Evolutionary conservation across 2,888 invertebrate species (phyloP), one percentile per base, ranked within the genome.

Genomic region (Eristalis tenax): DNA sequence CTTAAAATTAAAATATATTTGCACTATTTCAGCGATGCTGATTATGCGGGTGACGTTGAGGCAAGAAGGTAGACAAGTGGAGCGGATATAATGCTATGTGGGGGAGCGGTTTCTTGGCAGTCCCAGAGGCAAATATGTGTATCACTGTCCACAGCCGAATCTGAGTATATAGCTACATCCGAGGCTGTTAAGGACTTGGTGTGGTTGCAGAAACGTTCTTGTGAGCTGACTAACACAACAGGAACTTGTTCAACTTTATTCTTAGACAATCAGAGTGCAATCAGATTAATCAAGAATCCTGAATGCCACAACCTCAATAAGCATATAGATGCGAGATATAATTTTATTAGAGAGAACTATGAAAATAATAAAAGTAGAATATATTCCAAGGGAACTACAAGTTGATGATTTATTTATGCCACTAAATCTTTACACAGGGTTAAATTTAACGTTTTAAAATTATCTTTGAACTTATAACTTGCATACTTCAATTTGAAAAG

Each of bases 331-430:
- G 68, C 63, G 8, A 38, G 69, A 35, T 80, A 74, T 40, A 71
- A 80, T 63, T 74, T 80, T 64, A 70, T 75, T 28, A 38, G 75
- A 18, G 69, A 70, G n/a, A n/a, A n/a, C n/a, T n/a, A n/a, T n/a
- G n/a, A n/a, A 57, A 75, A 75, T 61, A n/a, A 61, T 77, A 71
- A 57, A 35, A 59, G 13, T 69, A n/a, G n/a, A 66, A 57, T 81
- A 80, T 59, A 26, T 80, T 32, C 59, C 61, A 18, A 63, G 32
- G 23, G 69, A 59, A 40, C 32, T 74, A 61, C 74, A 69, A 61
- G 4, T 69, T 6, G 63, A 56, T 10, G 80, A 68, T 63, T 50
- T 80, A 50, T 74, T 68, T 13, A 80, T n/a, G n/a, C n/a, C n/a
- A n/a, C 61, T 2, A 80, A 74, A 28, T 28, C 28, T 28, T 28